A percentile compares a stretch with the other conserved stretches of the same genome.
These are phyloP conservation scores for Pitangus sulphuratus DNA, from an alignment of 2,797 vertebrate genomes.

Conservation along the genomic window DNA sequence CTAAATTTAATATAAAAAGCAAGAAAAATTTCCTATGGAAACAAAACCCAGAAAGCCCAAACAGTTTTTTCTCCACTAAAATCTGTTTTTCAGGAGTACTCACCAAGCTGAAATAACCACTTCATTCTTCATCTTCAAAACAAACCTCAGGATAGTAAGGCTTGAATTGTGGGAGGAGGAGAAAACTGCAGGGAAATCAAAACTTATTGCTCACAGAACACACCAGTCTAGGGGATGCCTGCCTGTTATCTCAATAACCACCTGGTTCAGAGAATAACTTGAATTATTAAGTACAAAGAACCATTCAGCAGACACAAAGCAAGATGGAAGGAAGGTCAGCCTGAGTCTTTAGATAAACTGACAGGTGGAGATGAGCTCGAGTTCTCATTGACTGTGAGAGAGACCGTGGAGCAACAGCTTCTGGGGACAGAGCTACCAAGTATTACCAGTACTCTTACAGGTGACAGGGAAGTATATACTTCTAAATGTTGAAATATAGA, in stretches of 20 bases:
- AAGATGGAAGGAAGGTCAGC: not conserved
- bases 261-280: not conserved
- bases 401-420: fast-evolving
- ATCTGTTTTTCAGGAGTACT: not conserved
- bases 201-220: not conserved
- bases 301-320: not conserved
- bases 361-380: not conserved
- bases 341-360: not conserved
- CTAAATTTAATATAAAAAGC: not conserved
- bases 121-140: not conserved
- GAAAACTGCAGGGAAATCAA: not conserved
- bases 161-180: not conserved
- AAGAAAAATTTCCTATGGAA: not conserved
- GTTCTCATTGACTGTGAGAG: not conserved
- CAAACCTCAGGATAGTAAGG: not conserved
- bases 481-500: not conserved
- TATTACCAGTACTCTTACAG: not conserved
- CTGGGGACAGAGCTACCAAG: not conserved
- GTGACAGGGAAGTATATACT: not conserved
- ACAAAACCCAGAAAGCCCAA: not conserved
- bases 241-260: not conserved
- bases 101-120: not conserved
- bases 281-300: not conserved
- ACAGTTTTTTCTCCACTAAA: not conserved
- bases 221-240: not conserved